Percentiles rank a stretch among this genome's conserved stretches.
Evolutionary conservation across 2,888 invertebrate species (phyloP).

Genomic region (Pelosia muscerda): DNA sequence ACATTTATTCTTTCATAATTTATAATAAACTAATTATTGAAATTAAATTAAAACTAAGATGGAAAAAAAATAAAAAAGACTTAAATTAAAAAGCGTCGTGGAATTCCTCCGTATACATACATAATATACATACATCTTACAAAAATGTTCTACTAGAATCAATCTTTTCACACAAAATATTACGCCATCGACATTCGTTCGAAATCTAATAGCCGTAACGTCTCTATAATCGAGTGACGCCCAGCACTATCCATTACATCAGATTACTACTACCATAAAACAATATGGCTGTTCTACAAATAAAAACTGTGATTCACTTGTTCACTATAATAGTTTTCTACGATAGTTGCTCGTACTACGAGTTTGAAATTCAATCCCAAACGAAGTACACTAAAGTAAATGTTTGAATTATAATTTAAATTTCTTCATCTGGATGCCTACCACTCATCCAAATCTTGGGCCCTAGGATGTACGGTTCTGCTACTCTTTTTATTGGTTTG

Average conservation of each 20-base stretch:
- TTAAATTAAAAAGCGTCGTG: too few relatives aligned
- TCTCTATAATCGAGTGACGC: slow-evolving; percentile 24
- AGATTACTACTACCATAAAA: slow-evolving; percentile 61
- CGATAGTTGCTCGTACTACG: not conserved
- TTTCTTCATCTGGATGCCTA: not conserved
- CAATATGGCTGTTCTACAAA: slow-evolving; percentile 53
- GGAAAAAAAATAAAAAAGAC: too few relatives aligned
- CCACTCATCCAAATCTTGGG: not conserved
- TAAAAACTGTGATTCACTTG: slow-evolving; percentile 53
- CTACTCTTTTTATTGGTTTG: not conserved
- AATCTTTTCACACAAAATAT: not conserved
- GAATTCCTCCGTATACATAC: too few relatives aligned
- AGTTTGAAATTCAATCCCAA: not conserved
- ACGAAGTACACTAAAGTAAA: not conserved
- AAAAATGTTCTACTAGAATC: not conserved
- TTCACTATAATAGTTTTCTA: slow-evolving; percentile 40
- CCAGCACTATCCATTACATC: slow-evolving; percentile 52
- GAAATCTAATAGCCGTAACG: slow-evolving; percentile 15
- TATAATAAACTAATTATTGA: too few relatives aligned
- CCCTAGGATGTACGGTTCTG: too few relatives aligned
- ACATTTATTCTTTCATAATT: too few relatives aligned
- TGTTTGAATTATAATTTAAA: not conserved
- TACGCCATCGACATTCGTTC: slow-evolving; percentile 2
- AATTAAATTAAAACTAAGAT: too few relatives aligned
- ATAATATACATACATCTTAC: too few relatives aligned